Conservation (phyloP, 2,797 vertebrate species). For the Halcyon chelicuti region DNA sequence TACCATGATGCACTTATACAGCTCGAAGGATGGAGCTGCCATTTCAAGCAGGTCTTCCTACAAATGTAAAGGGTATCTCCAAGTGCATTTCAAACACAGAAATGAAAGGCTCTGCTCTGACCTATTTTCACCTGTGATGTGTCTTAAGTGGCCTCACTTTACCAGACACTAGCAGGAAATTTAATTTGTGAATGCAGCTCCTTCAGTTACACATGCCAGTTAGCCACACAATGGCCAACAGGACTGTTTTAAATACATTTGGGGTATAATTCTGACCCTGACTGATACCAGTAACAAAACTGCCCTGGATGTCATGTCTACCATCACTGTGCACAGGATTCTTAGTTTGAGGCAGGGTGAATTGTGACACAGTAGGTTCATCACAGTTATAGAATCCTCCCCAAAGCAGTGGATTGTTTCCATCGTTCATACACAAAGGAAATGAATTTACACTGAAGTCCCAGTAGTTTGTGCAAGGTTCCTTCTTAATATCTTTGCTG, state of each 20-base stretch:
- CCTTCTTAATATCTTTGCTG: not conserved
- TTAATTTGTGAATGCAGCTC: not conserved
- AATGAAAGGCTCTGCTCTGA: not conserved
- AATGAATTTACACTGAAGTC: not conserved
- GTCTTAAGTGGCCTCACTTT: not conserved
- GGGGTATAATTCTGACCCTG: not conserved
- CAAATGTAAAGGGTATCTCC: not conserved
- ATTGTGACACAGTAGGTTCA: not conserved
- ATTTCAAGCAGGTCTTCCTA: not conserved
- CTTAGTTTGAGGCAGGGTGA: not conserved
- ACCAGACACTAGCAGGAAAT: conserved; percentile 17
- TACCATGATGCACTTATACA: fast-evolving
- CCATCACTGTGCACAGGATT: not conserved
- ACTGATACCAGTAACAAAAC: not conserved
- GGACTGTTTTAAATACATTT: not conserved
- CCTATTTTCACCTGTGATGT: not conserved
- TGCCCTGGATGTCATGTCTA: not conserved
- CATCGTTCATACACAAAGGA: not conserved
- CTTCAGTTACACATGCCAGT: not conserved
- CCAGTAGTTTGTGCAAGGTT: not conserved
- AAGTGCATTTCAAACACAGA: not conserved
- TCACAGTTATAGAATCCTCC: not conserved
- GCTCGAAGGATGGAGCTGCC: not conserved
- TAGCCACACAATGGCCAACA: not conserved
- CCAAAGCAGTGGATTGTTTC: not conserved